Base-by-base conservation (phyloP, 1,140 invertebrate species). In the Marisa cornuarietis region DNA sequence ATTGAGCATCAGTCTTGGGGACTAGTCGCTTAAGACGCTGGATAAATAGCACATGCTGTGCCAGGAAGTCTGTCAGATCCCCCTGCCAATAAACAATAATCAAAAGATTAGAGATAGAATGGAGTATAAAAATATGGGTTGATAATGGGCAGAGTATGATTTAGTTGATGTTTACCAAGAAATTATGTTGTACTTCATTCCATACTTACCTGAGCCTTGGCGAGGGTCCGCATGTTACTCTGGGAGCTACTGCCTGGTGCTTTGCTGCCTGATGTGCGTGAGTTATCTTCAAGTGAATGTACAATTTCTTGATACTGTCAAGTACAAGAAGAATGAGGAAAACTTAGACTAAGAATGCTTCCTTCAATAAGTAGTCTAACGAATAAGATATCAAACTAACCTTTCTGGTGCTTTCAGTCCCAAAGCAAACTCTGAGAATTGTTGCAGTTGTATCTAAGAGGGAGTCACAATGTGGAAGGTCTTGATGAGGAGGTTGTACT, bases 51-150 rank as follows among this genome's bases (percentile, higher is more conserved):
- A 83, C 78, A 76, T 85, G 82, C 62, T 83, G 80, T 20, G 87
- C 79, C 26, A 89, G 80, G 68, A 82, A 84, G 78, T 89, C 87
- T n/a, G 85, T 82, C n/a, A 89, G 74, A 78, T 89, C 88, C 54
- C 74, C 85, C 87, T 88, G 79, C 51, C 31, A 77, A 76, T 61
- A 26, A 42, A 78, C 61, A 65, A 24, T n/a, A 42, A 54, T 9
- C 72, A 49, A 31, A 3, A 74, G 22, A 31, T 13, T 42, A 78
- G 3, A 20, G 62, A 26, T 4, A 16, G n/a, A 69, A 0, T 69
- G 24, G 31, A 65, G 26, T 51, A 66, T 16, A 6, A 68, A 78
- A 69, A 74, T 8, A 49, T 14, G 52, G 31, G 31, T 42, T 42
- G 31, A 42, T 42, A 5, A 42, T 5, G 1, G 31, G 5, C 31